phyloP scores from a whole-genome alignment of 2,888 invertebrate species.

The Acleris literana region DNA sequence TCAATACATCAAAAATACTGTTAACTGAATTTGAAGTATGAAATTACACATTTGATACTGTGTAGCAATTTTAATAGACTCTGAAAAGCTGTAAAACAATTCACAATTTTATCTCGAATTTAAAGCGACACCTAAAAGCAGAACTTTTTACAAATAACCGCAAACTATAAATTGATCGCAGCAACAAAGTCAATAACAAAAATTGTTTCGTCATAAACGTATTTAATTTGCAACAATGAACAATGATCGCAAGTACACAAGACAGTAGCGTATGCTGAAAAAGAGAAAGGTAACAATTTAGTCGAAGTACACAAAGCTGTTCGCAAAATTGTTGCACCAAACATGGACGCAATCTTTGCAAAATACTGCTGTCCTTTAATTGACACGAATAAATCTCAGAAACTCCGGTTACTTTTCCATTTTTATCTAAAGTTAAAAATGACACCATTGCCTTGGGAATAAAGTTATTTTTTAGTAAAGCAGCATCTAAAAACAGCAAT shows the following conservation, averaged over 20 bases:
- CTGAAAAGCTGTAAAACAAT: constrained; percentile 45
- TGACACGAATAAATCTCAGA: no score
- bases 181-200: constrained; percentile 63
- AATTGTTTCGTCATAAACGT: constrained; percentile 50
- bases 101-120: constrained; percentile 40
- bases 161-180: constrained; percentile 49
- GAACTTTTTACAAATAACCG: constrained; percentile 57
- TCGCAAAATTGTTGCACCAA: constrained; percentile 47
- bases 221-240: constrained; percentile 58
- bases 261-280: constrained; percentile 77
- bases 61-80: constrained; percentile 44
- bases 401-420: no score
- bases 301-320: constrained; percentile 60
- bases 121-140: constrained; percentile 54
- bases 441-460: no score
- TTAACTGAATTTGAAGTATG: no score
- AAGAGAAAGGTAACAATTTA: constrained; percentile 61
- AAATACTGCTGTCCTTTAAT: no score
- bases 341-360: constrained; percentile 50
- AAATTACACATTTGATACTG: constrained; percentile 29
- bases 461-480: no score
- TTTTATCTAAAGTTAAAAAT: no score
- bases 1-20: constrained; percentile 12
- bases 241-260: constrained; percentile 71
- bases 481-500: no score